Evolutionary conservation across 1,140 invertebrate genomes (phyloP).

Genomic region (Aphidius gifuensis): DNA sequence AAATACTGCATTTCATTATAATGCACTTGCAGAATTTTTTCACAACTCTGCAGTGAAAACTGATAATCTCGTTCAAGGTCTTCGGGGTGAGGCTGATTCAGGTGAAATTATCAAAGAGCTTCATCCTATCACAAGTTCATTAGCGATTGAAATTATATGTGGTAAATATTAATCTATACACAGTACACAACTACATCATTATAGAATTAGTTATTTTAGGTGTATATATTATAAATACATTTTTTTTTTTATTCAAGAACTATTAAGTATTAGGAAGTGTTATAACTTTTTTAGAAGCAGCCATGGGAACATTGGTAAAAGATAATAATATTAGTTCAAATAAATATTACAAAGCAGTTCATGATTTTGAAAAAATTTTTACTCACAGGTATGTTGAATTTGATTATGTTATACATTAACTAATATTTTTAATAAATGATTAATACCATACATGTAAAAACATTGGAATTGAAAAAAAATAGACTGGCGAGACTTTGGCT

Average conservation of each 20-base stretch:
- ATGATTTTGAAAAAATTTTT: conserved; percentile 26
- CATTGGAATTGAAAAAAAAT: background rate
- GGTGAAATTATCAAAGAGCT: conserved; percentile 53
- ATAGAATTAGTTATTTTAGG: conserved; percentile 62
- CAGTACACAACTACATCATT: conserved; percentile 23
- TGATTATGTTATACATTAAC: background rate
- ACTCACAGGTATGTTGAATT: background rate
- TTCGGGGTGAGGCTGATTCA: conserved; percentile 45
- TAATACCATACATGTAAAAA: no score
- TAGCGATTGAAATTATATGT: conserved; percentile 67
- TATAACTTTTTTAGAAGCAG: no score
- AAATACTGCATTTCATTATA: conserved; percentile 73
- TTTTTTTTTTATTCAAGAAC: no score
- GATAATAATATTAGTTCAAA: conserved; percentile 29
- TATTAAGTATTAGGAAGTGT: no score
- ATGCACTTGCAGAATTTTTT: conserved; percentile 74
- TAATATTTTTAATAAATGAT: background rate
- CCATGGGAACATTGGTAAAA: conserved; percentile 32
- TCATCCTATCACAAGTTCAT: conserved; percentile 58
- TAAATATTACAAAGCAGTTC: conserved; percentile 37
- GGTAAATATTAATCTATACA: conserved; percentile 41
- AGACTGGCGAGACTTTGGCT: conserved; percentile 26
- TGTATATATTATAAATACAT: conserved; percentile 33
- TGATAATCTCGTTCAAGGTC: conserved; percentile 52
- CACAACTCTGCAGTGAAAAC: conserved; percentile 66